These are phyloP conservation scores for Muntiacus muntjak DNA, from an alignment of 2,113 vertebrate genomes.

Conservation along the genomic window DNA sequence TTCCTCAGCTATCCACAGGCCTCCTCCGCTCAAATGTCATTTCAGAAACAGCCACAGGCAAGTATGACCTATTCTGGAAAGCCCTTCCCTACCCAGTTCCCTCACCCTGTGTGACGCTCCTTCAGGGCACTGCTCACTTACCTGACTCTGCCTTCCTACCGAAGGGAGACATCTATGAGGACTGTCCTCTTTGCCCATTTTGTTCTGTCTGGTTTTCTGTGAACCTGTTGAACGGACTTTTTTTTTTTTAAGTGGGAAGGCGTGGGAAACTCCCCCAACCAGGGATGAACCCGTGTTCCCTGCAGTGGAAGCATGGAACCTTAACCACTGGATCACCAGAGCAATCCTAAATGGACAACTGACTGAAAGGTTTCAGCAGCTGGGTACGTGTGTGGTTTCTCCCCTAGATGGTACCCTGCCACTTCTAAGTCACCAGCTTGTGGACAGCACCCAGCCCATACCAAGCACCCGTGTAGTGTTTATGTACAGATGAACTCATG, in stretches of 20 bases:
- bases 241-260: background rate
- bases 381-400: background rate
- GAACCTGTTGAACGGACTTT: background rate
- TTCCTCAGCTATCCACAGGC: background rate
- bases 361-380: background rate
- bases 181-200: background rate
- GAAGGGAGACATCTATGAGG: background rate
- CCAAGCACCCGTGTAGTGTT: rapidly evolving
- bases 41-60: background rate
- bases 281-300: background rate
- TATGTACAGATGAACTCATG: rapidly evolving
- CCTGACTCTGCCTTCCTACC: background rate
- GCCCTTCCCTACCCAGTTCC: background rate
- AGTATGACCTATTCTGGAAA: background rate
- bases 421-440: background rate
- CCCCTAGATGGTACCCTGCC: background rate
- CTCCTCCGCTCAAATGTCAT: background rate
- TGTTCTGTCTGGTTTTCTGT: background rate
- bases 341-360: background rate
- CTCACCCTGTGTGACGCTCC: background rate
- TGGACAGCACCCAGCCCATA: background rate
- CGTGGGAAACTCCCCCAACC: background rate
- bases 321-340: background rate
- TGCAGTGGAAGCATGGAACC: background rate
- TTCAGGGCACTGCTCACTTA: background rate